Conservation (phyloP, 2,113 vertebrate species). For the Gopherus evgoodei region DNA sequence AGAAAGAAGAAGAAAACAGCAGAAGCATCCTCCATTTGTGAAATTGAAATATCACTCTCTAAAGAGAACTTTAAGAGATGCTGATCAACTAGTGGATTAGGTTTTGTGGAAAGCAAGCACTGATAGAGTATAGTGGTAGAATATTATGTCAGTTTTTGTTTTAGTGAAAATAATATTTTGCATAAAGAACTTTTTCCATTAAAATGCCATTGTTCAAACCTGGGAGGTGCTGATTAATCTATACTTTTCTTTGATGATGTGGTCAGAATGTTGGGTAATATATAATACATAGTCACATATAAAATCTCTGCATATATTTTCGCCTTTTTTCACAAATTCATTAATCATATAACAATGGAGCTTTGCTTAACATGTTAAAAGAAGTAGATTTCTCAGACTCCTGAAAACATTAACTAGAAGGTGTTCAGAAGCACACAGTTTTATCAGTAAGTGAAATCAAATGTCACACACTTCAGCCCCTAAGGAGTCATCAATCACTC, state of each 20-base stretch:
- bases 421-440: constrained; percentile 58
- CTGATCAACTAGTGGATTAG: not conserved
- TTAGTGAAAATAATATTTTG: not conserved
- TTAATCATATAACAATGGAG: constrained; percentile 65
- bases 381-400: constrained; percentile 4
- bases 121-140: not conserved
- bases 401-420: constrained; percentile 61
- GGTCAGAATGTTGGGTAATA: not conserved
- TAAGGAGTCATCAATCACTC: constrained; percentile 66
- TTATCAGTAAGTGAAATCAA: constrained; percentile 70
- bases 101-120: not conserved
- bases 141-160: not conserved
- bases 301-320: constrained; percentile 40
- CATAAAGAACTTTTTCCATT: not conserved
- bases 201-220: not conserved
- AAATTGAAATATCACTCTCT: not conserved
- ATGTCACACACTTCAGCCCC: constrained; percentile 66
- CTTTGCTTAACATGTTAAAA: constrained; percentile 42
- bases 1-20: not conserved
- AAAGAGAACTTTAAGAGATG: constrained; percentile 13
- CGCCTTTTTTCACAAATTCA: constrained; percentile 36
- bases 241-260: not conserved
- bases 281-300: not conserved
- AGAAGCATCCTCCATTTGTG: not conserved
- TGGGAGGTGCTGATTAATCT: not conserved